Percentiles rank a stretch among this genome's conserved stretches.
Evolutionary conservation across 2,797 vertebrate species (phyloP).

Genomic region (Sebastes aleutianus): DNA sequence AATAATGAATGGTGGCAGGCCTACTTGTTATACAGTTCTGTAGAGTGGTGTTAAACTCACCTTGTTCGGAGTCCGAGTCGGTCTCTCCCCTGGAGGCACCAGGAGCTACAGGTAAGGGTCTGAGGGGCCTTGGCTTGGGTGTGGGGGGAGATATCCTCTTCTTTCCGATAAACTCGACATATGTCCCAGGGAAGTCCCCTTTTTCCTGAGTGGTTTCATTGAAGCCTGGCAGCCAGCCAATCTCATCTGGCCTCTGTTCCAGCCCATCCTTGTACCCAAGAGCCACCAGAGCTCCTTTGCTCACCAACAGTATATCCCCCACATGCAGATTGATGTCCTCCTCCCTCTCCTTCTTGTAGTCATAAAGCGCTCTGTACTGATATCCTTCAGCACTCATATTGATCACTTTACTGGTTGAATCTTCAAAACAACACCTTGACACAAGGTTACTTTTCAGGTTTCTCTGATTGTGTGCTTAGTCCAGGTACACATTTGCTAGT

Average conservation of each 20-base stretch:
- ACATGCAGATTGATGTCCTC: slow-evolving; percentile 95
- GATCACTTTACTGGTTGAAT: slow-evolving; percentile 29
- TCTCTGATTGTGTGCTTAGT: slow-evolving; percentile 25
- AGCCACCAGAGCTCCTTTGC: slow-evolving; percentile 90
- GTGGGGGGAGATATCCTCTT: slow-evolving; percentile 95
- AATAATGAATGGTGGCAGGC: not conserved
- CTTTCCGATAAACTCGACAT: slow-evolving; percentile 94
- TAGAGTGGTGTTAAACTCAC: slow-evolving; percentile 75
- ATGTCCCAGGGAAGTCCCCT: slow-evolving; percentile 97
- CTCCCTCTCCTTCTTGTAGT: slow-evolving; percentile 96
- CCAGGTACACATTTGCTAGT: slow-evolving; percentile 44
- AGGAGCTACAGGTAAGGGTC: slow-evolving; percentile 93
- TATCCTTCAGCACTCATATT: slow-evolving; percentile 96
- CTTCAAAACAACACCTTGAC: not conserved
- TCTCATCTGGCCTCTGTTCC: slow-evolving; percentile 92
- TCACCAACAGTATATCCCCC: slow-evolving; percentile 93
- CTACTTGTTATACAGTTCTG: not conserved
- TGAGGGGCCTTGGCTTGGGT: slow-evolving; percentile 93
- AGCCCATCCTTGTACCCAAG: slow-evolving; percentile 92
- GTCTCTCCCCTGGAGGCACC: slow-evolving; percentile 82
- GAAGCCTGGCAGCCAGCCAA: slow-evolving; percentile 95
- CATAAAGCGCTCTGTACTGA: slow-evolving; percentile 95
- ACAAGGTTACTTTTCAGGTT: slow-evolving; percentile 35
- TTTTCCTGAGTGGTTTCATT: slow-evolving; percentile 97
- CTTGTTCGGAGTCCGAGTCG: slow-evolving; percentile 91